Evolutionary conservation across 2,797 vertebrate species (phyloP).

Genomic region (Miichthys miiuy): DNA sequence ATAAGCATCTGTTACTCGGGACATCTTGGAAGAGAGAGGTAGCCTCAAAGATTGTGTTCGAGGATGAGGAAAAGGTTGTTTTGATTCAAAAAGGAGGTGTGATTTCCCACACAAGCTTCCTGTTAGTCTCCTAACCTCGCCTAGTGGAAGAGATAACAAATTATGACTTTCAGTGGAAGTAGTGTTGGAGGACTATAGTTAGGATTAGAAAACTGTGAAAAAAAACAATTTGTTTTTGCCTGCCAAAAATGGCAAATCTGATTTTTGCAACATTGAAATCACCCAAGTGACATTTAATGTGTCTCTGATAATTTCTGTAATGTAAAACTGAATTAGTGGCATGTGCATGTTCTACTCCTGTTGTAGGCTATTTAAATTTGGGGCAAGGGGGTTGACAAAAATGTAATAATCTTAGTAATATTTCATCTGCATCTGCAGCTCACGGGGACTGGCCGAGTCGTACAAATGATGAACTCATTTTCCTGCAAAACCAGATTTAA

Average conservation of each 20-base stretch:
- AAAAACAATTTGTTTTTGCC: slow-evolving; percentile 24
- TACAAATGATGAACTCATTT: slow-evolving; percentile 62
- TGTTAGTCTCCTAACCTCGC: slow-evolving; percentile 70
- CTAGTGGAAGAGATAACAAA: slow-evolving; percentile 52
- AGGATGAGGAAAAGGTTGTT: slow-evolving; percentile 77
- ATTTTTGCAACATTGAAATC: slow-evolving; percentile 28
- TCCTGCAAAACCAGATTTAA: slow-evolving; percentile 65
- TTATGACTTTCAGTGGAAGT: slow-evolving; percentile 43
- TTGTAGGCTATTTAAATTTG: slow-evolving; percentile 27
- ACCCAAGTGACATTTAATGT: slow-evolving; percentile 35
- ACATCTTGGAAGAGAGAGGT: slow-evolving; percentile 65
- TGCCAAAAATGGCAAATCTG: not conserved
- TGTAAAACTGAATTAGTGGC: slow-evolving; percentile 31
- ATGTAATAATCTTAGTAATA: slow-evolving; percentile 50
- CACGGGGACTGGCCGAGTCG: slow-evolving; percentile 30
- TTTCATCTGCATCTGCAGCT: slow-evolving; percentile 46
- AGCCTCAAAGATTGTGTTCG: slow-evolving; percentile 74
- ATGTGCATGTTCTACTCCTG: slow-evolving; percentile 42
- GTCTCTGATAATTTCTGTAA: slow-evolving; percentile 38
- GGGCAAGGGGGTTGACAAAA: not conserved
- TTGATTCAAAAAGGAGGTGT: slow-evolving; percentile 69
- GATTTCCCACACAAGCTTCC: slow-evolving; percentile 65
- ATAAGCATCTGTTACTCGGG: slow-evolving; percentile 79
- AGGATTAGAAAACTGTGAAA: slow-evolving; percentile 36
- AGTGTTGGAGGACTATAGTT: slow-evolving; percentile 40